These are phyloP conservation scores for Theristus sp. DNA, from an alignment of 2,888 invertebrate genomes.

Conservation along the genomic window DNA sequence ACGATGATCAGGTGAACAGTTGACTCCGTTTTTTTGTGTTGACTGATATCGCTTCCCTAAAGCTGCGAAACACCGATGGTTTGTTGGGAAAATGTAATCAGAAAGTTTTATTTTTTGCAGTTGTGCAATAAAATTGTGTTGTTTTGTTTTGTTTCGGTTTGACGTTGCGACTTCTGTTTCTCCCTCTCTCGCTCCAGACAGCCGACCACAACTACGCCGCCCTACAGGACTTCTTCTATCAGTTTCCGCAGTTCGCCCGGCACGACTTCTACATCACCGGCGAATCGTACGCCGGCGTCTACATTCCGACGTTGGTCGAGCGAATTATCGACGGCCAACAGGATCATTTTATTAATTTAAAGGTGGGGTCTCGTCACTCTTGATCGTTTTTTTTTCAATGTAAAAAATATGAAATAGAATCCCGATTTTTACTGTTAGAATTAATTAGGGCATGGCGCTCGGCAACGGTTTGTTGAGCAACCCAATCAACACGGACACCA, in stretches of 20 bases:
- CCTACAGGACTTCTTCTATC: constrained; percentile 34
- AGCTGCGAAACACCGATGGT: neutral
- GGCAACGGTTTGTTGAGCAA: constrained; percentile 10
- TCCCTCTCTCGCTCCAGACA: constrained; percentile 21
- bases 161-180: too few species aligned
- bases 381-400: too few species aligned
- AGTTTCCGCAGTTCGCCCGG: constrained; percentile 33
- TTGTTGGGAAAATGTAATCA: too few species aligned
- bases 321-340: constrained; percentile 26
- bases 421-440: too few species aligned
- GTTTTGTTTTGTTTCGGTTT: too few species aligned
- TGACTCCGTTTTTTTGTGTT: too few species aligned
- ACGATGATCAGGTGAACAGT: constrained; percentile 16
- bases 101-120: too few species aligned
- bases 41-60: too few species aligned
- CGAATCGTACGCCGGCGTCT: constrained; percentile 37
- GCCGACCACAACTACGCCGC: constrained; percentile 36
- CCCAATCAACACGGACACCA: constrained; percentile 13
- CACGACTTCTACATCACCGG: constrained; percentile 37
- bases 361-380: neutral
- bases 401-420: too few species aligned
- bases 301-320: constrained; percentile 34
- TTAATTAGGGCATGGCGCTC: constrained; percentile 10
- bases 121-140: too few species aligned
- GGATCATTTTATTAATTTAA: neutral